Percentiles rank a stretch among this genome's conserved stretches.
phyloP scores from a whole-genome alignment of 1,140 invertebrate species.

The Pachyrhynchus sulphureomaculatus region DNA sequence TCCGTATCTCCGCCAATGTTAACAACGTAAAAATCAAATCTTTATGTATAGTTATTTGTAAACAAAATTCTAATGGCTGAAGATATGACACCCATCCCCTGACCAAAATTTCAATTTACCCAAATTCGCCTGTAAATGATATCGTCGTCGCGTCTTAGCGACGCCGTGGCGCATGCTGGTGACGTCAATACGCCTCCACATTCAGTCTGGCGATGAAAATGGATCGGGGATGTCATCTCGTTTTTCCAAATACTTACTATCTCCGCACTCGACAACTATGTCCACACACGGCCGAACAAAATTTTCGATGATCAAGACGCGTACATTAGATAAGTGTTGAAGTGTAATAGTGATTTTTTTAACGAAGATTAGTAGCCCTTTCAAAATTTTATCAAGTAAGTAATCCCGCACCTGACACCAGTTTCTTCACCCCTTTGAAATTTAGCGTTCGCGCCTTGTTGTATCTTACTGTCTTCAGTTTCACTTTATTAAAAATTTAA shows the following conservation, averaged over 20 bases:
- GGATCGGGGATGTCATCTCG: constrained; percentile 38
- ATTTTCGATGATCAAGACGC: constrained; percentile 8
- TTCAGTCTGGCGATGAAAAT: constrained; percentile 42
- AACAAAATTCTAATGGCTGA: constrained; percentile 21
- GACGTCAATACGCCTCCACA: constrained; percentile 48
- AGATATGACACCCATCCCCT: constrained; percentile 11
- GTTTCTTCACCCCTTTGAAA: too few species aligned
- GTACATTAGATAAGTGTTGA: not conserved
- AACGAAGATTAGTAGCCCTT: too few species aligned
- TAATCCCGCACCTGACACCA: too few species aligned
- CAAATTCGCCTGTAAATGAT: constrained; percentile 13
- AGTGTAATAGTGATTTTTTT: too few species aligned
- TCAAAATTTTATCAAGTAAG: too few species aligned
- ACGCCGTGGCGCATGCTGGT: constrained; percentile 36
- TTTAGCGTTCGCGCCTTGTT: too few species aligned
- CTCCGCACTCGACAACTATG: constrained; percentile 15
- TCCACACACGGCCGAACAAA: not conserved
- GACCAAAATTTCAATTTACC: constrained; percentile 21
- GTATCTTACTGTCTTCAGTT: too few species aligned
- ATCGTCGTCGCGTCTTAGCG: constrained; percentile 29
- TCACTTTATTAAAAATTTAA: too few species aligned
- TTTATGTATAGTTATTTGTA: too few species aligned
- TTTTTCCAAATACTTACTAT: constrained; percentile 3
- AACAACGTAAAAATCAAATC: too few species aligned
- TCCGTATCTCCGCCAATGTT: too few species aligned